Evolutionary conservation across 2,888 invertebrate genomes (phyloP).

Genomic region (Phyllotreta striolata): DNA sequence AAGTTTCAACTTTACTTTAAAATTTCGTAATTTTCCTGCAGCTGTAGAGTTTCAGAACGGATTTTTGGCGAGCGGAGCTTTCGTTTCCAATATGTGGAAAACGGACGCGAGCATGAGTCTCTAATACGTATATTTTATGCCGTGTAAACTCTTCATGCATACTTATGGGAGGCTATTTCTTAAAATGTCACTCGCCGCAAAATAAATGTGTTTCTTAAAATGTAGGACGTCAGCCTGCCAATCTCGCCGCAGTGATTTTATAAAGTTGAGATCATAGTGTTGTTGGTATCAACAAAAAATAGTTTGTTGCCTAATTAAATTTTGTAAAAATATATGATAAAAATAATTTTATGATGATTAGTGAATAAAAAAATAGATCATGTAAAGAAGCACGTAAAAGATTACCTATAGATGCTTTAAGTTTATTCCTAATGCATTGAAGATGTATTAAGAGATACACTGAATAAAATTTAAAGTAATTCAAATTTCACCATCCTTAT

Average conservation of each 20-base stretch:
- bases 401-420: too few relatives aligned
- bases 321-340: too few relatives aligned
- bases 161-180: slow-evolving; percentile 44
- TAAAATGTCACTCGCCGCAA: slow-evolving; percentile 38
- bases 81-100: slow-evolving; percentile 41
- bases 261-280: slow-evolving; percentile 1
- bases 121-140: slow-evolving; percentile 43
- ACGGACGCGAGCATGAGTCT: slow-evolving; percentile 47
- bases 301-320: too few relatives aligned
- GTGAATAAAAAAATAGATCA: too few relatives aligned
- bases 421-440: too few relatives aligned
- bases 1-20: not conserved
- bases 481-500: too few relatives aligned
- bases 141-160: slow-evolving; percentile 48
- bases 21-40: not conserved
- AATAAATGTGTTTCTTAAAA: slow-evolving; percentile 41
- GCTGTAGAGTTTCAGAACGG: not conserved
- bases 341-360: too few relatives aligned
- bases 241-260: slow-evolving; percentile 24
- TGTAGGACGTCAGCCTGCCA: slow-evolving; percentile 27
- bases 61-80: slow-evolving; percentile 7
- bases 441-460: too few relatives aligned
- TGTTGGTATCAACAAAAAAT: too few relatives aligned
- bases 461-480: too few relatives aligned
- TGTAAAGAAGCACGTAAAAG: too few relatives aligned